Evolutionary conservation across 2,888 invertebrate species (phyloP), one percentile per base, ranked within the genome.

Genomic region (Acrobasis consociella): DNA sequence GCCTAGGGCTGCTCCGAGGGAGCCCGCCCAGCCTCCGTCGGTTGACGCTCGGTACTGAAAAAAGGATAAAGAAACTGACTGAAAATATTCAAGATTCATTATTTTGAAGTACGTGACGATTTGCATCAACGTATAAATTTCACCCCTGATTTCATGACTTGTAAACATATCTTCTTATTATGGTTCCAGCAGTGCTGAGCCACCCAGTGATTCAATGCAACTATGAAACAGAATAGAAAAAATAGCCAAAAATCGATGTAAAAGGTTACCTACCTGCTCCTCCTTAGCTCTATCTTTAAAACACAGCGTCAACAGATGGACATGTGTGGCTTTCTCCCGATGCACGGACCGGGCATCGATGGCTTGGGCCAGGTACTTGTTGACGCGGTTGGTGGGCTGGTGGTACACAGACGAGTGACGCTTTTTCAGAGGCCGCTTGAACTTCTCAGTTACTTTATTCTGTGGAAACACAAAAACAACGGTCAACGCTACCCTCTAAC

Each of bases 321-420:
- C 97, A 81, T 98, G 97, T 60, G 96, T 96, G 22, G 96, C 96
- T 88, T 98, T 98, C 86, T 98, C 97, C 65, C 97, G 94, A 82
- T 98, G 97, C 66, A 98, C 97, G 79, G 97, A 97, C 68, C 98
- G 94, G 42, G 97, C 97, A 83, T 97, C 97, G 74, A 98, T 97
- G 39, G 97, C 97, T 89, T 97, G 97, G 65, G 97, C 96, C 76
- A 98, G 93, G 89, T 97, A 97, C 85, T 97, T 97, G 93, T 98
- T 98, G 64, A 98, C 97, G 71, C 98, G 95, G 90, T 97, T 98
- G 49, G 96, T 96, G 46, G 97, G 97, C 88, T 97, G 97, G 90
- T 97, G 97, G 87, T 97, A 96, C 69, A 96, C 95, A 82, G 96
- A 96, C 72, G 97, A 96, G 87, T 97, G 97, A 74, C 97, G 95